Conservation (phyloP, 2,797 vertebrate genomes). For the Melanogrammus aeglefinus region DNA sequence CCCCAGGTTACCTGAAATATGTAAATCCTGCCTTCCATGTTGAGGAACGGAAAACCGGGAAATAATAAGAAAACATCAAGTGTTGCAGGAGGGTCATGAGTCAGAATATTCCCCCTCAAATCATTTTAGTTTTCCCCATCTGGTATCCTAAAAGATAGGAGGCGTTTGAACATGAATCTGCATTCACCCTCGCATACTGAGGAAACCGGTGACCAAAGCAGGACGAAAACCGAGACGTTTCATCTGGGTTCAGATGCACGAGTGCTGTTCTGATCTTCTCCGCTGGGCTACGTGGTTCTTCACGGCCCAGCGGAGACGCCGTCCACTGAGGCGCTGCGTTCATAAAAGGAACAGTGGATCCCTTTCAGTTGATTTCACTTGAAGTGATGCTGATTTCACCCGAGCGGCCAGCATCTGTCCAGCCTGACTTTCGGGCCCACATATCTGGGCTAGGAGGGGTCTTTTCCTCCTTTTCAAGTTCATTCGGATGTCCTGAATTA, state of each 20-base stretch:
- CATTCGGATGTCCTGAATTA: slow-evolving; percentile 58
- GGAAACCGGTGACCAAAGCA: background rate
- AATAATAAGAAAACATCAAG: slow-evolving; percentile 64
- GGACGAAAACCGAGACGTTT: too few relatives aligned
- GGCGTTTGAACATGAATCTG: background rate
- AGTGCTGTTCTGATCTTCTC: background rate
- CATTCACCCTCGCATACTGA: background rate
- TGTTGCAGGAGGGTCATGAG: slow-evolving; percentile 66
- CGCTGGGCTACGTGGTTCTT: slow-evolving; percentile 41
- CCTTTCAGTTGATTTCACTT: slow-evolving; percentile 67
- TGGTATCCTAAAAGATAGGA: too few relatives aligned
- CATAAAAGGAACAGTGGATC: slow-evolving; percentile 44
- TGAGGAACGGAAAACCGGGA: slow-evolving; percentile 55
- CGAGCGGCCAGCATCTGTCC: slow-evolving; percentile 67
- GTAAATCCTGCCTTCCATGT: slow-evolving; percentile 72
- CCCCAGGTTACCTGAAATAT: slow-evolving; percentile 81
- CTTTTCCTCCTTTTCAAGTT: slow-evolving; percentile 57
- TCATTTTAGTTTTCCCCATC: background rate
- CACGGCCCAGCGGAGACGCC: slow-evolving; percentile 9
- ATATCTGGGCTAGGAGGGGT: slow-evolving; percentile 51
- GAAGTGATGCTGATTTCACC: slow-evolving; percentile 52
- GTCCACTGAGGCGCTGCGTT: slow-evolving; percentile 51
- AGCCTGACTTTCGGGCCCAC: slow-evolving; percentile 60
- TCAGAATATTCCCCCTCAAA: background rate
- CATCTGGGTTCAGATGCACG: background rate